Evolutionary conservation across 2,113 vertebrate genomes (phyloP).

Genomic region (Numenius arquata): DNA sequence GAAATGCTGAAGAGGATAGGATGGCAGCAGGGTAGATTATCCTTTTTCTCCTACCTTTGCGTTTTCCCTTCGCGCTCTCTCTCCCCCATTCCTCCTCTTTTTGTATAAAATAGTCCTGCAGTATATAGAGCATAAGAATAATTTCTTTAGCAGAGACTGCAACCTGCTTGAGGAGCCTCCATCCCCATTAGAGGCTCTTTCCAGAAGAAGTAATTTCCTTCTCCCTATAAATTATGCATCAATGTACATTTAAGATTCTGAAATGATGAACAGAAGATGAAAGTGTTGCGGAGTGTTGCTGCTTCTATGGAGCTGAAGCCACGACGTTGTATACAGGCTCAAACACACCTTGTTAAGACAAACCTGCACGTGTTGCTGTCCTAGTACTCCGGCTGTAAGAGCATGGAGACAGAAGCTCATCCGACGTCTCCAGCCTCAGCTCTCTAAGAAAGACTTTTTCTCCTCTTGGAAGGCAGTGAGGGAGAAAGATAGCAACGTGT

Average conservation of each 20-base stretch:
- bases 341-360: slow-evolving; percentile 4
- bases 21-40: background rate
- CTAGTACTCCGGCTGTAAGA: background rate
- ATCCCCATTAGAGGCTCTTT: slow-evolving; percentile 63
- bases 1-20: background rate
- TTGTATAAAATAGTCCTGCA: background rate
- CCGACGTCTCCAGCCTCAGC: background rate
- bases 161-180: slow-evolving; percentile 42
- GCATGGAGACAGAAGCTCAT: background rate
- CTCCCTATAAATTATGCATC: slow-evolving; percentile 69
- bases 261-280: slow-evolving; percentile 45
- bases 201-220: slow-evolving; percentile 63
- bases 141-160: slow-evolving; percentile 27
- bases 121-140: slow-evolving; percentile 57
- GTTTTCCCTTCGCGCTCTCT: background rate
- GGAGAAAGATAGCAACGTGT: background rate
- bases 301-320: background rate
- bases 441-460: background rate
- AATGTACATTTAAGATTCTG: slow-evolving; percentile 39
- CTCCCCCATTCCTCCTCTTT: background rate
- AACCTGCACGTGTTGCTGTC: slow-evolving; percentile 8
- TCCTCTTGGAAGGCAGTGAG: background rate
- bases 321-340: background rate
- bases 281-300: background rate
- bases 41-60: background rate